Base-by-base conservation (phyloP, 2,888 invertebrate genomes). In the Prosapia bicincta region DNA sequence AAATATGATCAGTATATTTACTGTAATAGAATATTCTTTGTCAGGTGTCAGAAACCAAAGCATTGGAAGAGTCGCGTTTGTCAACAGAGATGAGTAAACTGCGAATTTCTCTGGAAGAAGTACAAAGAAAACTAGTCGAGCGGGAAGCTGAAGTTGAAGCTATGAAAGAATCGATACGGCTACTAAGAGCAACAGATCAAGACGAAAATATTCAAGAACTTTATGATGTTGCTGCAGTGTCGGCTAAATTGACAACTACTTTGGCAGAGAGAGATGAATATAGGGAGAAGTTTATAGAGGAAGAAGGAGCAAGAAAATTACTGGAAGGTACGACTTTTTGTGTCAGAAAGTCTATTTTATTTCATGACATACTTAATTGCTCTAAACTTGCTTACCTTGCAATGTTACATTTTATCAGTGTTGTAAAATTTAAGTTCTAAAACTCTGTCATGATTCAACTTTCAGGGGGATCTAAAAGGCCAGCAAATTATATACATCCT, bases 231-330 rank as follows among this genome's bases (percentile, higher is more conserved):
- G 88, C 88, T 54, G 86, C 87, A 67, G 84, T 88, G 15, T 89
- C 89, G 80, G 90, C 90, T 0, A 90, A 91, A 82, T 84, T 90
- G 0, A 84, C 87, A 30, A 87, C 88, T 77, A 82, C 88, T 24
- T 85, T 86, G 76, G 86, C 86, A 76, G 90, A 90, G 81, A 88
- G 88, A 79, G 84, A 86, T 28, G 81, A 69, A 6, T 75, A 70
- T 71, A 83, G 84, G 68, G 86, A 87, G 66, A 84, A 85, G 75
- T 83, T 88, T 70, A 85, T 86, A 78, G 85, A 84, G 71, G 83
- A 85, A 75, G 85, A 85, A 79, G 85, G 85, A 43, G 84, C 85
- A 72, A 84, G 85, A 80, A 82, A 84, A 77, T 82, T 85, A 78
- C 81, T 86, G n/a, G 85, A 86, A 83, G 85, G 85, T 85, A 78